These are phyloP conservation scores for Spilogale gracilis DNA, from an alignment of 2,113 vertebrate species.

Conservation along the genomic window DNA sequence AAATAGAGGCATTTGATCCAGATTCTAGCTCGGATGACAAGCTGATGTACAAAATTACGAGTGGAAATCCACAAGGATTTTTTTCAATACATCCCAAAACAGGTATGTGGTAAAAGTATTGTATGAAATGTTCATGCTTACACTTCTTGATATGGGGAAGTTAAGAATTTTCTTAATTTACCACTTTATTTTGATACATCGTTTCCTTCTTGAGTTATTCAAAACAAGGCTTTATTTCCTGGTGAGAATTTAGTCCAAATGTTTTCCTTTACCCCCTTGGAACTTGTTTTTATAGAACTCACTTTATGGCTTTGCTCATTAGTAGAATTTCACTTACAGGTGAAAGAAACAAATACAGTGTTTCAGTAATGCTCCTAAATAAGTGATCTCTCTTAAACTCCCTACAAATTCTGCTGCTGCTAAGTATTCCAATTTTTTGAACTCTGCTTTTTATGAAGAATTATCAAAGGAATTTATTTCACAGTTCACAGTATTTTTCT, in stretches of 20 bases:
- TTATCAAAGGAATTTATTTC: not conserved
- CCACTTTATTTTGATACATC: not conserved
- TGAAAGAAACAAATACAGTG: slow-evolving; percentile 30
- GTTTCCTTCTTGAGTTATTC: not conserved
- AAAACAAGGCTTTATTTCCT: not conserved
- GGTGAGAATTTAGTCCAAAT: not conserved
- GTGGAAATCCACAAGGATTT: slow-evolving; percentile 99
- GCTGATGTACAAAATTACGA: slow-evolving; percentile 95
- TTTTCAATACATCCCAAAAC: slow-evolving; percentile 94
- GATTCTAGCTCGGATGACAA: slow-evolving; percentile 94
- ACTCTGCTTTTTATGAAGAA: not conserved
- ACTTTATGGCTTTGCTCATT: not conserved
- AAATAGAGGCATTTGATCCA: slow-evolving; percentile 96
- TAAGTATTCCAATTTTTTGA: slow-evolving; percentile 25
- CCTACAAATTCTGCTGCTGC: not conserved
- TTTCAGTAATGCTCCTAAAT: not conserved
- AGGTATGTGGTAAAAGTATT: slow-evolving; percentile 88
- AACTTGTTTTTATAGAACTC: slow-evolving; percentile 25
- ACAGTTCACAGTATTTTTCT: not conserved
- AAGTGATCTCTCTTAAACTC: not conserved
- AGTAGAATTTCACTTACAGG: not conserved
- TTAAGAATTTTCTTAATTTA: not conserved
- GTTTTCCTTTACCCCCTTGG: not conserved
- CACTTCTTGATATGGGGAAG: accelerated
- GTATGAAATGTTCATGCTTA: not conserved